phyloP scores from a whole-genome alignment of 2,888 invertebrate species.

The Aspidiotus destructor region DNA sequence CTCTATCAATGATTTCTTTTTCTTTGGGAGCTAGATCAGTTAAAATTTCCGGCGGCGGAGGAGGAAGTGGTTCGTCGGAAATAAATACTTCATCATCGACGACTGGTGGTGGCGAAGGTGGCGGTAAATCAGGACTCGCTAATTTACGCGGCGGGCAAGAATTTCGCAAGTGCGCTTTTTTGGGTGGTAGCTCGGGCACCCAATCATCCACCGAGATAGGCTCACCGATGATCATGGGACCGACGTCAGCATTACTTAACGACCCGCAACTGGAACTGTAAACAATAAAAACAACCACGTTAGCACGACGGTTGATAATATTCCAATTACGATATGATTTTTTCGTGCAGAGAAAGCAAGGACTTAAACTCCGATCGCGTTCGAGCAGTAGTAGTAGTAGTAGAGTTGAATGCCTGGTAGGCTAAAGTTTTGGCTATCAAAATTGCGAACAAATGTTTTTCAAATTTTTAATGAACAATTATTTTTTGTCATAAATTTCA shows the following conservation, averaged over 20 bases:
- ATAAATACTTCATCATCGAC: conserved; percentile 51
- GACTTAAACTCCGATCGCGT: too few relatives aligned
- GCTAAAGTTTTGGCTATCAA: too few relatives aligned
- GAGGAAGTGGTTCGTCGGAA: conserved; percentile 56
- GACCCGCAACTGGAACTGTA: conserved; percentile 49
- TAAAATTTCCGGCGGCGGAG: conserved; percentile 47
- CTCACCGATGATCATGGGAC: conserved; percentile 54
- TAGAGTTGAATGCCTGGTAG: too few relatives aligned
- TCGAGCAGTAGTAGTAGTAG: too few relatives aligned
- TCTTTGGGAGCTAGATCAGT: neutral
- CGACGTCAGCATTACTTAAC: conserved; percentile 49
- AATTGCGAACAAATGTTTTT: too few relatives aligned
- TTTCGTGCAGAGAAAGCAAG: neutral
- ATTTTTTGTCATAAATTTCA: too few relatives aligned
- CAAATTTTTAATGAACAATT: too few relatives aligned
- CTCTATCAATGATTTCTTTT: neutral
- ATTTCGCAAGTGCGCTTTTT: conserved; percentile 57
- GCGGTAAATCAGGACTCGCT: conserved; percentile 49
- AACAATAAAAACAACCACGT: conserved; percentile 9
- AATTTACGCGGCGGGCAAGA: conserved; percentile 41
- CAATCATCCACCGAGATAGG: conserved; percentile 57
- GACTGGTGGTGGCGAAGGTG: conserved; percentile 54
- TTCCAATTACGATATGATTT: too few relatives aligned
- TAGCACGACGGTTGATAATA: too few relatives aligned
- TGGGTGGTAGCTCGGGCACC: conserved; percentile 66